phyloP scores from a whole-genome alignment of 2,797 vertebrate genomes.

The Sebastes kiyomatsui region DNA sequence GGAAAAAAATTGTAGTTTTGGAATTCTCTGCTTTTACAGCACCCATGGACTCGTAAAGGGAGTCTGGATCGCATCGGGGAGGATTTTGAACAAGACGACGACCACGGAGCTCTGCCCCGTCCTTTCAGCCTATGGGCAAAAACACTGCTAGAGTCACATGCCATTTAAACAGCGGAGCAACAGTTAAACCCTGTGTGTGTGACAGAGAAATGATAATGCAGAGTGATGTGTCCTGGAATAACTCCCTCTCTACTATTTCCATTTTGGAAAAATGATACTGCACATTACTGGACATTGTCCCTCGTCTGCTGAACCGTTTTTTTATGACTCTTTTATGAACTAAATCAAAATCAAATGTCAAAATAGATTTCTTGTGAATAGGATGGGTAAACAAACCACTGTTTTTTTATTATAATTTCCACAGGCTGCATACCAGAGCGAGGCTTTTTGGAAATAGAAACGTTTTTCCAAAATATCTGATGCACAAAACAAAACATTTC shows the following conservation, averaged over 20 bases:
- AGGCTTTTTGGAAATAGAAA: conserved; percentile 53
- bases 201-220: conserved; percentile 56
- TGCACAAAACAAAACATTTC: conserved; percentile 51
- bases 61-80: conserved; percentile 64
- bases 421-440: conserved; percentile 58
- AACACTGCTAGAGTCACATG: conserved; percentile 36
- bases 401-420: conserved; percentile 61
- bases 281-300: conserved; percentile 58
- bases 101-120: conserved; percentile 24
- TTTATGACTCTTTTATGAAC: conserved; percentile 49
- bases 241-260: conserved; percentile 53
- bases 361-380: conserved; percentile 48
- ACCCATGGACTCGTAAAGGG: conserved; percentile 61
- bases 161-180: conserved; percentile 34
- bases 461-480: conserved; percentile 60
- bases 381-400: conserved; percentile 48
- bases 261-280: conserved; percentile 48
- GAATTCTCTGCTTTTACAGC: conserved; percentile 62
- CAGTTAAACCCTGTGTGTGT: conserved; percentile 34
- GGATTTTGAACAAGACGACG: conserved; percentile 45
- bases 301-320: conserved; percentile 58
- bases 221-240: conserved; percentile 60
- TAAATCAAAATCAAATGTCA: conserved; percentile 68
- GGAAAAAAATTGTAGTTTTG: conserved; percentile 50
- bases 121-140: conserved; percentile 51